Evolutionary conservation across 2,113 vertebrate species (phyloP).

Genomic region (Poicephalus gulielmi): DNA sequence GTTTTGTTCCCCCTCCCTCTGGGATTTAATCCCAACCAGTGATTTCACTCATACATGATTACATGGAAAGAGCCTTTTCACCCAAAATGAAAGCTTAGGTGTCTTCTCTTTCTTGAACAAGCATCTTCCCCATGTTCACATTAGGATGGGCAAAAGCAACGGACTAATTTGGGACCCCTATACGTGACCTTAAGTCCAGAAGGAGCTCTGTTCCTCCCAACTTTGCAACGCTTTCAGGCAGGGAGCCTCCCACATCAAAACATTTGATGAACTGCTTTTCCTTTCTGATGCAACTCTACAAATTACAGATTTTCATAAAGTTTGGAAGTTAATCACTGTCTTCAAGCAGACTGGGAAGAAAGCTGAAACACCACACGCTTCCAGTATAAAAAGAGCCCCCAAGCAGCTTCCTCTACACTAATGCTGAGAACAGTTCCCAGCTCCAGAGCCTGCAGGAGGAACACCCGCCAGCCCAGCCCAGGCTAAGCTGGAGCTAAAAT

Average conservation of each 20-base stretch:
- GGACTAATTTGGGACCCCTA: not conserved
- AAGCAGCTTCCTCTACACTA: not conserved
- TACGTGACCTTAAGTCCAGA: fast-evolving
- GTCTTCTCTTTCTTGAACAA: not conserved
- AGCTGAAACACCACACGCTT: not conserved
- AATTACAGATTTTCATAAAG: not conserved
- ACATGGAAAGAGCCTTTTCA: not conserved
- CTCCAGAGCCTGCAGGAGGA: not conserved
- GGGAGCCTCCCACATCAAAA: not conserved
- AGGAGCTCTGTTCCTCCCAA: not conserved
- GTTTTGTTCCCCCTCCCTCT: not conserved
- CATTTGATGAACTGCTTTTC: not conserved
- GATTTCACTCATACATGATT: not conserved
- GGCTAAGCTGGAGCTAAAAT: not conserved
- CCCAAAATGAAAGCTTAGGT: fast-evolving
- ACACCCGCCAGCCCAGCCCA: fast-evolving
- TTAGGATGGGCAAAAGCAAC: not conserved
- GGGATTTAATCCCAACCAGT: not conserved
- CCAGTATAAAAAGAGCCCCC: not conserved
- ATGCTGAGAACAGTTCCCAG: fast-evolving
- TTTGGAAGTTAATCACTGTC: not conserved
- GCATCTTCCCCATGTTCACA: not conserved
- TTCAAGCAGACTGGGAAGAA: not conserved
- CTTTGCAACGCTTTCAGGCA: not conserved
- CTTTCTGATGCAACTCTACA: not conserved